Evolutionary conservation across 2,888 invertebrate species (phyloP).

Genomic region (Aphrophora alni): DNA sequence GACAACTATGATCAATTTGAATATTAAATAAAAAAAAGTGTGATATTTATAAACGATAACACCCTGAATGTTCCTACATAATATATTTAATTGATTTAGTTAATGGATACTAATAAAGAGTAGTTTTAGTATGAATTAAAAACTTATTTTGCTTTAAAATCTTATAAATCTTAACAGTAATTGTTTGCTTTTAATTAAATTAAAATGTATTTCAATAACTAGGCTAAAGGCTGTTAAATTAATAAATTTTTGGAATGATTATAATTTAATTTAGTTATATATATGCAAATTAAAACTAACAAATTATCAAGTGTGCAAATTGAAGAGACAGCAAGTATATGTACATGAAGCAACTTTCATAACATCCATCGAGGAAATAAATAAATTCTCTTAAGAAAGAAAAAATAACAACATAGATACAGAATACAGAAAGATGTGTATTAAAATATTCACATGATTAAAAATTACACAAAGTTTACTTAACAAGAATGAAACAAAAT

Average conservation of each 20-base stretch:
- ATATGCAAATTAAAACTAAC: conserved; percentile 10
- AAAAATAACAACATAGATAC: neutral
- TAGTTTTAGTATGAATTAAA: neutral
- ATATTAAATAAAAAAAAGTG: neutral
- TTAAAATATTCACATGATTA: neutral
- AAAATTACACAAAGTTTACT: neutral
- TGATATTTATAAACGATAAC: neutral
- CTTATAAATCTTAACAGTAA: neutral
- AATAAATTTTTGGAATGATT: neutral
- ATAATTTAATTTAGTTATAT: neutral
- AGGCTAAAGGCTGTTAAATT: neutral
- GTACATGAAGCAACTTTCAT: conserved; percentile 30
- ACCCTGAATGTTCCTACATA: neutral
- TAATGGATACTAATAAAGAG: neutral
- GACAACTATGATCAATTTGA: neutral
- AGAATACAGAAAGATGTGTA: neutral
- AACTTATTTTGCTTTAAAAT: neutral
- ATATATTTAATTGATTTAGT: neutral
- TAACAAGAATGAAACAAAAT: too few species aligned
- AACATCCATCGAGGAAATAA: conserved; percentile 17
- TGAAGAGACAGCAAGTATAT: conserved; percentile 36
- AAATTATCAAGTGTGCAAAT: conserved; percentile 28
- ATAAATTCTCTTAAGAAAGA: conserved; percentile 5
- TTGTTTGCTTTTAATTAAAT: neutral
- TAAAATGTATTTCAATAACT: neutral